Evolutionary conservation across 2,888 invertebrate species (phyloP), one percentile per base, ranked within the genome.

Genomic region (Plemyria rubiginata): DNA sequence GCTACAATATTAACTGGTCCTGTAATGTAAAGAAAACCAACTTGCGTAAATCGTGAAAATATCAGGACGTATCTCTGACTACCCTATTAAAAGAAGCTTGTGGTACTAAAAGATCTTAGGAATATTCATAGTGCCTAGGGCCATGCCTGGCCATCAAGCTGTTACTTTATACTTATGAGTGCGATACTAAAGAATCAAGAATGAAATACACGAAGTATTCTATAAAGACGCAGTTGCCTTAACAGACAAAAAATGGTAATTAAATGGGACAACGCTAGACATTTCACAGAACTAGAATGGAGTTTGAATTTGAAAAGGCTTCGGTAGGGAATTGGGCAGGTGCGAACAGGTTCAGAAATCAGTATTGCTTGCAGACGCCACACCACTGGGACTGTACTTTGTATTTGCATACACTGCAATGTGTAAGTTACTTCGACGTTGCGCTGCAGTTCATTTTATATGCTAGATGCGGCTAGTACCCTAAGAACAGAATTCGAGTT

Each of bases 231-330:
- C 55, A 54, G 49, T 22, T 40, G 38, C 36, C 29, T 38, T 52
- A 32, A 36, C 36, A 12, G 32, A 22, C 40, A 53, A 41, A n/a
- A 58, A 64, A 59, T 59, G 60, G 62, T 60, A 67, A 63, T 60
- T 45, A 54, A 60, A 54, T 54, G 55, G 40, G 46, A 67, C 56
- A 62, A 48, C 56, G 51, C 58, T 56, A 66, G 70, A 78, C 72
- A 79, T 80, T 73, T 69, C 70, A 66, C 70, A 72, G 52, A 60
- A 70, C 65, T 53, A 64, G 77, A 84, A 86, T 85, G 75, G 78
- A 82, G 80, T 84, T 83, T 80, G 83, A 80, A 86, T 82, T 76
- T 77, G 78, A 77, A 82, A 84, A 78, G 78, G 78, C 72, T 74
- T 80, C 71, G 63, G 54, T 66, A 68, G 78, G 78, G 82, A 82